Evolutionary conservation across 1,140 invertebrate genomes (phyloP), one percentile per base, ranked within the genome.

Genomic region (Rhopalosiphum padi): DNA sequence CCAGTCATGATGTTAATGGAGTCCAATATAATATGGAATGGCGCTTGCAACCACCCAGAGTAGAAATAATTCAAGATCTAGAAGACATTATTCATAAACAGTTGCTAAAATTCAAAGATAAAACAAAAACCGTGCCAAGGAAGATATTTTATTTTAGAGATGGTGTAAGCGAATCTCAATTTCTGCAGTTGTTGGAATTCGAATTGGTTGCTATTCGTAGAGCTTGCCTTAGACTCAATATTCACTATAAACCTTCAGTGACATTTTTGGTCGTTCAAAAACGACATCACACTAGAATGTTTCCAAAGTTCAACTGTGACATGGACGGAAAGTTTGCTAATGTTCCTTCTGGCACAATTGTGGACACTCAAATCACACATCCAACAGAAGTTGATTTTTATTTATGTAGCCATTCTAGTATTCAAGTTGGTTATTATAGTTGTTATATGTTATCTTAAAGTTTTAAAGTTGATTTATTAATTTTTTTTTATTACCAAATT

Each of bases 211-310:
- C 97, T 0, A 97, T 98, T 41, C 96, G 96, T 94, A 94, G 94
- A 22, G 98, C 98, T 0, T 98, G 97, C 94, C 94, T 94, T 82
- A 94, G 91, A 87, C 93, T 97, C 15, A 94, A 95, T 35, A 86
- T 90, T 0, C 95, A 95, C 11, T 96, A 96, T 91, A 95, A 96
- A 94, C 97, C 98, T 0, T 95, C 95, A 53, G 96, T 99, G 46
- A 97, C 98, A 43, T 98, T 98, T 94, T 94, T 99, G 2, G 97
- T 99, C 18, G 98, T 99, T 1, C 98, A 99, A 94, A 99, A 99
- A 95, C 96, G 98, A 15, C 98, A 99, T 96, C 98, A 98, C 94
- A 98, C 98, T 5, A 96, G 97, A 82, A 95, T 98, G 60, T 98
- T 97, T 94, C 96, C 97, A 21, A 95, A 94, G 1, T 91, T 95